Conservation (phyloP, 2,888 invertebrate genomes). For the Gymnocheta viridis region DNA sequence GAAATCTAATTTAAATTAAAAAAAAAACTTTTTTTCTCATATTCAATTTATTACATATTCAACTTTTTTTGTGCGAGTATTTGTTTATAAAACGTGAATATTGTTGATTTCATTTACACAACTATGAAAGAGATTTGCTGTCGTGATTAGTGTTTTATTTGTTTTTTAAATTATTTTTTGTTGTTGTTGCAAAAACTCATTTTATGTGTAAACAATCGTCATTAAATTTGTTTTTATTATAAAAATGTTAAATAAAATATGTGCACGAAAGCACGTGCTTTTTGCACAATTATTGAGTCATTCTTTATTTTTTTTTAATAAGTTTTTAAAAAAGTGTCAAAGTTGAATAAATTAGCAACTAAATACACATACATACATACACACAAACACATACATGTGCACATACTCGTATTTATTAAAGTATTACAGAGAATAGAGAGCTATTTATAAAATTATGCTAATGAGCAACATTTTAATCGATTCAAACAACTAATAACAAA, state of each 20-base stretch:
- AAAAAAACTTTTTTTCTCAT: too few relatives aligned
- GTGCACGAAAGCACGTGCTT: slow-evolving; percentile 59
- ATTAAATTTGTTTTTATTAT: slow-evolving; percentile 6
- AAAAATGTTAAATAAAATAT: slow-evolving; percentile 13
- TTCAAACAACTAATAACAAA: background rate
- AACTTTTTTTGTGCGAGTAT: background rate
- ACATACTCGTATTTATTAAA: too few relatives aligned
- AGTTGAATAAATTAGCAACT: slow-evolving; percentile 55
- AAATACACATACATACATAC: too few relatives aligned
- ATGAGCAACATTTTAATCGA: background rate
- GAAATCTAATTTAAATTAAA: background rate
- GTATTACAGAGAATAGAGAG: background rate
- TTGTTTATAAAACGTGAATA: slow-evolving; percentile 21
- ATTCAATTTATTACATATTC: background rate
- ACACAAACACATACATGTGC: too few relatives aligned
- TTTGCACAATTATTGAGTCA: slow-evolving; percentile 41
- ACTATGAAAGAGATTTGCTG: slow-evolving; percentile 8
- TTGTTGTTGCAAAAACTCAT: slow-evolving; percentile 15
- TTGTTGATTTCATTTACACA: background rate
- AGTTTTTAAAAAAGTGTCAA: slow-evolving; percentile 32
- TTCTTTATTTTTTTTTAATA: slow-evolving; percentile 11
- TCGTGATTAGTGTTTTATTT: slow-evolving; percentile 34
- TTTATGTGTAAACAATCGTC: slow-evolving; percentile 6
- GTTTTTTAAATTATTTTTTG: background rate
- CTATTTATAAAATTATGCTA: background rate